Evolutionary conservation across 2,888 invertebrate species (phyloP).

Genomic region (Colletes collaris): DNA sequence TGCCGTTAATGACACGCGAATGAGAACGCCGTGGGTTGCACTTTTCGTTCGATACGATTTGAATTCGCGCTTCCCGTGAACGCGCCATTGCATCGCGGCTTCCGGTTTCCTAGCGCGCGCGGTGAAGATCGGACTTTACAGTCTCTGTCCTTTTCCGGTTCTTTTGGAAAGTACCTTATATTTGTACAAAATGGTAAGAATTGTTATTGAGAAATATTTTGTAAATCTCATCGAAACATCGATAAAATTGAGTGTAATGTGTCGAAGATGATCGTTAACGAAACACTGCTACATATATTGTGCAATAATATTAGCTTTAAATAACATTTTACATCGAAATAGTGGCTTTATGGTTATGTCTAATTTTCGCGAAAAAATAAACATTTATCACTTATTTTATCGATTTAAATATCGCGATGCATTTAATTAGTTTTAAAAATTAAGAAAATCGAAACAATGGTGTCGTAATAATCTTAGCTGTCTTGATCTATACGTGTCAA

Average conservation of each 20-base stretch:
- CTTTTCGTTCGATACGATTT: conserved; percentile 3
- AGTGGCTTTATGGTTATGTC: conserved; percentile 36
- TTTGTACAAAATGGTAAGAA: conserved; percentile 56
- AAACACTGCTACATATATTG: conserved; percentile 40
- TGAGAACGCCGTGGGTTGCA: neutral
- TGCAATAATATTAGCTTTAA: neutral
- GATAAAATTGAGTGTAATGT: neutral
- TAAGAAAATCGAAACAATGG: neutral
- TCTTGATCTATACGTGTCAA: conserved; percentile 24
- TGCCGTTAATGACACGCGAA: too few species aligned
- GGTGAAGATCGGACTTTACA: conserved; percentile 20
- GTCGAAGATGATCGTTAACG: neutral
- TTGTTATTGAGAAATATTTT: conserved; percentile 41
- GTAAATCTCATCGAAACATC: conserved; percentile 46
- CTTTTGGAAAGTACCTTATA: conserved; percentile 18
- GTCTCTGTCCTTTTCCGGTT: conserved; percentile 56
- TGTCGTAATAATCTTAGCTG: neutral
- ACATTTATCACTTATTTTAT: neutral
- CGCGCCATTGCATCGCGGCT: conserved; percentile 10
- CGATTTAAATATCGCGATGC: neutral
- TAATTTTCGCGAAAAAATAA: neutral
- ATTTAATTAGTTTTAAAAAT: neutral
- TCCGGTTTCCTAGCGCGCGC: conserved; percentile 28
- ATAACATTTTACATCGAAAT: neutral
- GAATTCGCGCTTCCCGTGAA: conserved; percentile 22